Conservation (phyloP, 2,113 vertebrate genomes). For the Periophthalmodon schlosseri region DNA sequence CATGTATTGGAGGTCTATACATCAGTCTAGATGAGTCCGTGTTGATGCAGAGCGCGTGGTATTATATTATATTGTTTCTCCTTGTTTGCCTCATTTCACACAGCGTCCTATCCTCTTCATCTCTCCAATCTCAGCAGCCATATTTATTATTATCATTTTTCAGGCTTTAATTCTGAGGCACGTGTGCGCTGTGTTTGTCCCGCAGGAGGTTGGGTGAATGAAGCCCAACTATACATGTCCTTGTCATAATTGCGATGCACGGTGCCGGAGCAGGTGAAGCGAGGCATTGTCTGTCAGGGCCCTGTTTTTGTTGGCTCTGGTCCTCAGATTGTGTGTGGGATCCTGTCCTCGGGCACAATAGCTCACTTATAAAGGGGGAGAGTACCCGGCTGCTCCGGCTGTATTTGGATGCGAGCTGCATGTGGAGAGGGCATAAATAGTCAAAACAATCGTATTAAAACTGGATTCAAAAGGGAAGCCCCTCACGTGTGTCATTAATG, state of each 20-base stretch:
- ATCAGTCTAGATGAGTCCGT: conserved; percentile 79
- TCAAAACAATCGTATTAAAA: conserved; percentile 94
- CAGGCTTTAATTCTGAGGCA: conserved; percentile 86
- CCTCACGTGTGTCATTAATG: conserved; percentile 78
- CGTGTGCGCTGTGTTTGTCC: conserved; percentile 75
- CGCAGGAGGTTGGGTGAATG: conserved; percentile 94
- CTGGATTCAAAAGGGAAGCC: conserved; percentile 84
- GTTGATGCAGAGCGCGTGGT: conserved; percentile 81
- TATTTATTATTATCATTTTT: conserved; percentile 81
- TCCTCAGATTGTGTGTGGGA: conserved; percentile 99
- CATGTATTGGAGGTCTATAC: conserved; percentile 76
- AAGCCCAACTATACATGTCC: conserved; percentile 95
- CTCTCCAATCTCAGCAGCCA: conserved; percentile 69
- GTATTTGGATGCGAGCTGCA: conserved; percentile 58
- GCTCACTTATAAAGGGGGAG: conserved; percentile 89
- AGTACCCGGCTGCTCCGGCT: conserved; percentile 90
- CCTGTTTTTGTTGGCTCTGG: conserved; percentile 98
- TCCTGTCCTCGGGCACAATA: conserved; percentile 97
- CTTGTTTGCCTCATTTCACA: conserved; percentile 69
- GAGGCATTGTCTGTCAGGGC: conserved; percentile 96
- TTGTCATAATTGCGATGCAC: conserved; percentile 97
- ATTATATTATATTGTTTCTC: conserved; percentile 69
- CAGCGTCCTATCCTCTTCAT: background rate
- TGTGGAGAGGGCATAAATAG: conserved; percentile 81
- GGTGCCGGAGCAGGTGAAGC: conserved; percentile 97